Conservation (phyloP, 1,140 invertebrate genomes). For the Trichomalopsis sarcophagae region DNA sequence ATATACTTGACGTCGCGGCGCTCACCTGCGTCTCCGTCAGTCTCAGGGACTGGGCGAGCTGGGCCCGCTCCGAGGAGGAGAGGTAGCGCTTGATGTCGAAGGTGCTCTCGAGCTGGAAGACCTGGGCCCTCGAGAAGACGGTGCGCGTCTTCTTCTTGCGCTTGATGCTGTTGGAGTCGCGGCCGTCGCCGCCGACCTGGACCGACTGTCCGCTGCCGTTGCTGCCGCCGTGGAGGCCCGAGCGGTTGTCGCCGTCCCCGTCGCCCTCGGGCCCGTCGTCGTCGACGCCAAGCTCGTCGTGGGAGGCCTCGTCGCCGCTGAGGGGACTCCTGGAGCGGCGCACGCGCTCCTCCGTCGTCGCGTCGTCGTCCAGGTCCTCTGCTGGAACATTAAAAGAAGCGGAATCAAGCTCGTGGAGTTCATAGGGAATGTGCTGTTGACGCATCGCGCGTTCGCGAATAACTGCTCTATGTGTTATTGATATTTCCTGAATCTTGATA, state of each 20-base stretch:
- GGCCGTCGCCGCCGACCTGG: constrained; percentile 69
- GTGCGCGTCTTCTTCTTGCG: constrained; percentile 99
- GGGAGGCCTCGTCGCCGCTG: constrained; percentile 79
- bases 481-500: not conserved
- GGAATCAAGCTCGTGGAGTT: too few species aligned
- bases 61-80: constrained; percentile 95
- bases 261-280: constrained; percentile 74
- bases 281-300: constrained; percentile 82
- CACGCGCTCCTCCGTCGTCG: constrained; percentile 64
- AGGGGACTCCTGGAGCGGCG: constrained; percentile 67
- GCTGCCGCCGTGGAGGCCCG: constrained; percentile 69
- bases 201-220: constrained; percentile 67
- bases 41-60: constrained; percentile 93
- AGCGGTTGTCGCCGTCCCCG: constrained; percentile 79
- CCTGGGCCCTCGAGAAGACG: constrained; percentile 95
- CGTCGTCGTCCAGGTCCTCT: constrained; percentile 73
- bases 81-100: constrained; percentile 99
- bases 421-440: too few species aligned
- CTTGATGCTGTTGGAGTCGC: constrained; percentile 78
- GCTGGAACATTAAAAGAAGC: not conserved
- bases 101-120: constrained; percentile 97
- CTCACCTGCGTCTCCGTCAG: constrained; percentile 97
- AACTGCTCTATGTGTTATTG: too few species aligned
- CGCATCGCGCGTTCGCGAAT: too few species aligned
- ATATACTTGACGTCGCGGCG: constrained; percentile 66